Evolutionary conservation across 1,140 invertebrate genomes (phyloP).

Genomic region (Leptestheria dahalacensis): DNA sequence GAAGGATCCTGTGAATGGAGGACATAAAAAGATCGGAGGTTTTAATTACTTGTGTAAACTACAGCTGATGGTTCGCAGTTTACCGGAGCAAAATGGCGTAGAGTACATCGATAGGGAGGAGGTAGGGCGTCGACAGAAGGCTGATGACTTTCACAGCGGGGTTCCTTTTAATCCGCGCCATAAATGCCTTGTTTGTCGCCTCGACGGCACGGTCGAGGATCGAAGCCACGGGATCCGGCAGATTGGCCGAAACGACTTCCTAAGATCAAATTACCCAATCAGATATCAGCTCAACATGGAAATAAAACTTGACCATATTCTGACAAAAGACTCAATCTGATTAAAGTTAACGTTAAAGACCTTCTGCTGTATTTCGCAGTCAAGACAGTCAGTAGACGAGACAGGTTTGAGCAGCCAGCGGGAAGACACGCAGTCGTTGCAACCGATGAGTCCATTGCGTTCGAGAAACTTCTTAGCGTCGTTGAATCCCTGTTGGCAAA

Average conservation of each 20-base stretch:
- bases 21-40: too few relatives aligned
- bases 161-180: constrained; percentile 77
- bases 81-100: constrained; percentile 67
- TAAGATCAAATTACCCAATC: constrained; percentile 65
- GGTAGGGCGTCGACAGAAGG: constrained; percentile 62
- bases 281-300: too few relatives aligned
- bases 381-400: constrained; percentile 36
- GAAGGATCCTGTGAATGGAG: too few relatives aligned
- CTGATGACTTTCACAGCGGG: constrained; percentile 60
- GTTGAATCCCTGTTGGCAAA: constrained; percentile 96
- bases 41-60: too few relatives aligned
- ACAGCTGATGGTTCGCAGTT: too few relatives aligned
- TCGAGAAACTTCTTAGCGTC: constrained; percentile 86
- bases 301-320: constrained; percentile 12
- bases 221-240: constrained; percentile 66
- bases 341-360: too few relatives aligned
- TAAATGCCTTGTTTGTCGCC: constrained; percentile 69
- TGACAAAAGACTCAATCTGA: too few relatives aligned
- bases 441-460: constrained; percentile 75
- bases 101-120: constrained; percentile 68
- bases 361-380: constrained; percentile 68
- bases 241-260: constrained; percentile 40
- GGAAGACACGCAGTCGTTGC: constrained; percentile 55
- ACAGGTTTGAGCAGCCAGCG: not conserved
- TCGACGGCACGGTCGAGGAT: constrained; percentile 85